Conservation (phyloP, 1,140 invertebrate genomes). For the Macrobrachium nipponense region DNA sequence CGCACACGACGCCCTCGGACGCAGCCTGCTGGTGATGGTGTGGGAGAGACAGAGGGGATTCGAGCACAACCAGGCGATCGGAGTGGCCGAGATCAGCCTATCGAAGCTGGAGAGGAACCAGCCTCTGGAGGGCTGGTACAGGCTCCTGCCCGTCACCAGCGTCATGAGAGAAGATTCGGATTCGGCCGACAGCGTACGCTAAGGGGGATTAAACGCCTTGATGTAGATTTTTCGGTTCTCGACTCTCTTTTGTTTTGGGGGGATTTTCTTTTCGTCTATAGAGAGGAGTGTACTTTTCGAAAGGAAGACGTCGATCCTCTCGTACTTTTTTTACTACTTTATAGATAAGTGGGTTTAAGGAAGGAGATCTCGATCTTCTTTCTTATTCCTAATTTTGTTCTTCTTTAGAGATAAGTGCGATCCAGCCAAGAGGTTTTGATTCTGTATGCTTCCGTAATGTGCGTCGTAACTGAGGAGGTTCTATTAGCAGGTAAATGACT, state of each 20-base stretch:
- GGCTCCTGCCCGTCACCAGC: constrained; percentile 80
- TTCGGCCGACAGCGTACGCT: constrained; percentile 57
- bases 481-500: too few relatives aligned
- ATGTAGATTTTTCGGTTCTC: background rate
- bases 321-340: too few relatives aligned
- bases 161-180: constrained; percentile 58
- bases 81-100: constrained; percentile 85
- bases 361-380: too few relatives aligned
- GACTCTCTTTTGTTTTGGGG: background rate
- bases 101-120: constrained; percentile 82
- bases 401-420: too few relatives aligned
- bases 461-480: too few relatives aligned
- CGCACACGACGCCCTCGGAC: constrained; percentile 85
- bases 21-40: constrained; percentile 87
- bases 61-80: constrained; percentile 86
- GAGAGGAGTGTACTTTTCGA: too few relatives aligned
- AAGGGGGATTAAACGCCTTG: constrained; percentile 21
- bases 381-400: too few relatives aligned
- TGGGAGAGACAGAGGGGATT: constrained; percentile 88
- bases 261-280: background rate
- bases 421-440: too few relatives aligned
- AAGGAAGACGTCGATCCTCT: background rate
- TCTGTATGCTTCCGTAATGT: too few relatives aligned
- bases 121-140: constrained; percentile 88
- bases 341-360: too few relatives aligned